Percentiles rank a stretch among this genome's conserved stretches.
Conservation (phyloP, 2,888 invertebrate species). For the Diaperis boleti region DNA sequence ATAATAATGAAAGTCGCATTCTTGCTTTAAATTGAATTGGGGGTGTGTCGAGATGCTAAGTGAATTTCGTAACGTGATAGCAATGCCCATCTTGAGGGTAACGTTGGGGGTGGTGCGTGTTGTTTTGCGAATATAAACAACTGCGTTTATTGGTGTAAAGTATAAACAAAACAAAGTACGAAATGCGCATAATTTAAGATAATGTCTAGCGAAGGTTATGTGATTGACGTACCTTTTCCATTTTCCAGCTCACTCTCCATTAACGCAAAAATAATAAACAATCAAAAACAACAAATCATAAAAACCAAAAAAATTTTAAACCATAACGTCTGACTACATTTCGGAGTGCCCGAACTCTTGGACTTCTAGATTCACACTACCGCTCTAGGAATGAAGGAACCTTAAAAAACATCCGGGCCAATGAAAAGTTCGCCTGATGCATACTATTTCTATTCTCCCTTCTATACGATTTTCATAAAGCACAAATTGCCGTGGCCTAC, state of each 20-base stretch:
- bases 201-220: constrained; percentile 29
- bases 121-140: constrained; percentile 14
- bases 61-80: background rate
- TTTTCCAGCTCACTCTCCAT: constrained; percentile 59
- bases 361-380: constrained; percentile 59
- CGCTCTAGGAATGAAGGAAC: constrained; percentile 59
- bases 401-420: constrained; percentile 63
- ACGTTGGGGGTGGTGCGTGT: constrained; percentile 8
- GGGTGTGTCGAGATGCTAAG: background rate
- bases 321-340: constrained; percentile 50
- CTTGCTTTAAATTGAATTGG: background rate
- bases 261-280: constrained; percentile 43
- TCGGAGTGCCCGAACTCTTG: constrained; percentile 54
- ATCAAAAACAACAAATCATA: constrained; percentile 40
- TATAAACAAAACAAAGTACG: constrained; percentile 38
- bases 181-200: constrained; percentile 42
- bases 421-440: constrained; percentile 54
- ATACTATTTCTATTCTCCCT: constrained; percentile 49
- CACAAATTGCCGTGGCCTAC: constrained; percentile 49
- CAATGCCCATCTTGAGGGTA: background rate
- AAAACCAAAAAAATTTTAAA: constrained; percentile 44
- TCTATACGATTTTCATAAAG: constrained; percentile 55
- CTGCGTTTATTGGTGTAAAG: constrained; percentile 34
- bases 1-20: constrained; percentile 10
- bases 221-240: constrained; percentile 56